These are phyloP conservation scores for Dysmachus trigonus DNA, from an alignment of 2,888 invertebrate genomes.

Conservation along the genomic window DNA sequence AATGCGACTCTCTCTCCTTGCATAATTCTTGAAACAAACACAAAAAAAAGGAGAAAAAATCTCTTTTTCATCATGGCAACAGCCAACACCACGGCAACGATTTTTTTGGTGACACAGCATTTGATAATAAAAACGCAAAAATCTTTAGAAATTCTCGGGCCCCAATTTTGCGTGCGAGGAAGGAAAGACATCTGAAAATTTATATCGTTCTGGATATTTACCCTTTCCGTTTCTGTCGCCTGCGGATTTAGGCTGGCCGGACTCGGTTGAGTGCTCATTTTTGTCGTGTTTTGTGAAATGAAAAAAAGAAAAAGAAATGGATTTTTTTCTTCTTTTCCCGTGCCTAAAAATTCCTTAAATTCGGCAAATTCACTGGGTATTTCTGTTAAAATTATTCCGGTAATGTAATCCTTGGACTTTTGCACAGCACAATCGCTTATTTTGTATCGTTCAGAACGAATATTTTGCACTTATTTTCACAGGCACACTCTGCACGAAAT, in stretches of 20 bases:
- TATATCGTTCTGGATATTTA: conserved; percentile 43
- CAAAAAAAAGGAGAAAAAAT: not conserved
- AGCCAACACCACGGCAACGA: not conserved
- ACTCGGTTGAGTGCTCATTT: conserved; percentile 80
- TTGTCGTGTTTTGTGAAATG: conserved; percentile 3
- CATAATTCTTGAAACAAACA: not conserved
- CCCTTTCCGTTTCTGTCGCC: conserved; percentile 79
- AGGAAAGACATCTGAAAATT: not conserved
- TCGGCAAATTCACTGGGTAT: not conserved
- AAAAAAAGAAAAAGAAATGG: not conserved
- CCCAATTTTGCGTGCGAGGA: not conserved
- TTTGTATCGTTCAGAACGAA: not conserved
- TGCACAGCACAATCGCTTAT: not conserved
- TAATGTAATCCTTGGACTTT: not conserved
- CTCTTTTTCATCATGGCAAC: not conserved
- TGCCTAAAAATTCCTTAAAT: not conserved
- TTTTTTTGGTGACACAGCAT: not conserved
- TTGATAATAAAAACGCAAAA: not conserved
- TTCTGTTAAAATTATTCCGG: not conserved
- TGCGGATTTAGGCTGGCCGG: conserved; percentile 74
- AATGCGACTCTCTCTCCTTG: not conserved
- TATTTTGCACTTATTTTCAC: not conserved
- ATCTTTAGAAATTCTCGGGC: not conserved
- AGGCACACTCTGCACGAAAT: not conserved
- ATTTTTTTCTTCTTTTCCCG: not conserved